These are phyloP conservation scores for Chironomus tentans DNA, from an alignment of 2,888 invertebrate species.

Conservation along the genomic window DNA sequence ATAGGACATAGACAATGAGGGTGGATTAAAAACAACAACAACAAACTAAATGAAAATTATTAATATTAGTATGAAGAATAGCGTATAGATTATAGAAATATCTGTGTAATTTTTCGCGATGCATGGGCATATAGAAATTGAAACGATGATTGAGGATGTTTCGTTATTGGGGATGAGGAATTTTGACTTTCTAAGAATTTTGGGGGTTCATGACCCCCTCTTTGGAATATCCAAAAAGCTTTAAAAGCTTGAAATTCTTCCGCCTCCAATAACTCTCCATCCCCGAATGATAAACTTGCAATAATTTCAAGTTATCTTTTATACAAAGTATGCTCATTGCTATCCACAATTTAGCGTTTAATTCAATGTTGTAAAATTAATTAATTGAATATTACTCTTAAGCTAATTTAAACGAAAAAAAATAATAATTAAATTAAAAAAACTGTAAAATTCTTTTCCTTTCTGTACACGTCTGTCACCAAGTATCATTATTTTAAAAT, in stretches of 20 bases:
- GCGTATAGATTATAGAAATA: neutral
- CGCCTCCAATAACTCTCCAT: no score
- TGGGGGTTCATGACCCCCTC: no score
- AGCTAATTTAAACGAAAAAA: neutral
- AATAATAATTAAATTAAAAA: neutral
- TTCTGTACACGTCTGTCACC: neutral
- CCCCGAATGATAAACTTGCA: no score
- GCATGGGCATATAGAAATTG: neutral
- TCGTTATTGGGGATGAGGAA: no score
- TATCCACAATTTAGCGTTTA: neutral
- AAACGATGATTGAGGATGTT: neutral
- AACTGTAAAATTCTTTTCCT: neutral
- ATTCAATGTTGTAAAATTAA: conserved; percentile 14
- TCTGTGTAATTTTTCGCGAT: conserved; percentile 5
- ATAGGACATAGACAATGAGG: neutral
- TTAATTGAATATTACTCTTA: neutral
- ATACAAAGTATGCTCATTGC: neutral
- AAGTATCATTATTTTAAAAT: conserved; percentile 4
- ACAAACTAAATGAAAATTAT: neutral
- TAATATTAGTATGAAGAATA: neutral
- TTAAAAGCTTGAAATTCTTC: no score
- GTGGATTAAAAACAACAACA: neutral
- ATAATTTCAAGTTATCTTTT: no score
- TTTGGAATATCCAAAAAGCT: no score
- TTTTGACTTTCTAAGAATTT: no score